Conservation (phyloP, 2,113 vertebrate species). For the Passerina amoena region DNA sequence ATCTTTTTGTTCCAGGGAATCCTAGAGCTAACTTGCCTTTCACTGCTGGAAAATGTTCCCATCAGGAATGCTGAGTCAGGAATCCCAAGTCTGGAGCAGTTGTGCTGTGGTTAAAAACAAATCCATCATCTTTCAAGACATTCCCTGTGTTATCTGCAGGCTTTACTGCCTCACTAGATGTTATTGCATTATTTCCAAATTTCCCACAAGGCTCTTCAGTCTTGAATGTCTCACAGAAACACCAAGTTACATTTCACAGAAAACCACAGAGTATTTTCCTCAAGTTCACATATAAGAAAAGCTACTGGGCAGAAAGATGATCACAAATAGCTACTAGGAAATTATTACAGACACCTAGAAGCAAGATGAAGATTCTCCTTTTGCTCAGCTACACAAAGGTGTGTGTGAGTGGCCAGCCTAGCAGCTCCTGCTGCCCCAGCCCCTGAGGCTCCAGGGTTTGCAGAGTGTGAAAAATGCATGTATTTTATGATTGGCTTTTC, state of each 20-base stretch:
- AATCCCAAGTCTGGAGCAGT: not conserved
- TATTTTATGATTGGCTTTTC: no score
- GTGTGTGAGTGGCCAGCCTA: not conserved
- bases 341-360: not conserved
- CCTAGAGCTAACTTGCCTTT: not conserved
- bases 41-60: not conserved
- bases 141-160: not conserved
- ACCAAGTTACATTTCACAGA: not conserved
- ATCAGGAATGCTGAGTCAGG: not conserved
- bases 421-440: not conserved
- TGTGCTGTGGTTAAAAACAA: not conserved
- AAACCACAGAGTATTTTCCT: not conserved
- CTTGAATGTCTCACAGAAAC: not conserved
- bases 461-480: not conserved
- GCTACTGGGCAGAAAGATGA: not conserved
- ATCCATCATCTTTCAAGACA: not conserved
- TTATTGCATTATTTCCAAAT: not conserved
- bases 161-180: not conserved
- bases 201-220: not conserved
- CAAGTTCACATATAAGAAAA: not conserved
- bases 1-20: not conserved
- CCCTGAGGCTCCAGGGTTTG: not conserved
- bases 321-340: not conserved
- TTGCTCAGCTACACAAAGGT: not conserved
- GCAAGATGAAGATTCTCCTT: not conserved